Evolutionary conservation across 2,113 vertebrate species (phyloP).

Genomic region (Gavia stellata): DNA sequence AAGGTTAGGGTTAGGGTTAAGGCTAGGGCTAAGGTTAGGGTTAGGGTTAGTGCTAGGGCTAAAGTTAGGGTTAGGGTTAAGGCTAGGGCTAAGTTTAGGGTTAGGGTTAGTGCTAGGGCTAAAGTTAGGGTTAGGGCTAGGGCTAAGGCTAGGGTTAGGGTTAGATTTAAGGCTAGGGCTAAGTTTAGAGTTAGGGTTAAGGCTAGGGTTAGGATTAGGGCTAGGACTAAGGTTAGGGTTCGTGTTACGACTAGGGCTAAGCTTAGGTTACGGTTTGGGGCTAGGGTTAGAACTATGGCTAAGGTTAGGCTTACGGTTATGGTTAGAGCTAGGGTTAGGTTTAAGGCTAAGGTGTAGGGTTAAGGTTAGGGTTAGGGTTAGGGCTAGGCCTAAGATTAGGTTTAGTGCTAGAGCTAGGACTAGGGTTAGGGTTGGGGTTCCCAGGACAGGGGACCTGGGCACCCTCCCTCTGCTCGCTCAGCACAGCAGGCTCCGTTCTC

Average conservation of each 20-base stretch:
- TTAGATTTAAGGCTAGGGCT: not conserved
- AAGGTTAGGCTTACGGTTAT: not conserved
- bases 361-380: rapidly evolving
- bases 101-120: no score
- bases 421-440: rapidly evolving
- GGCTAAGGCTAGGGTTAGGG: not conserved
- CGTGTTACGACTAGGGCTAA: not conserved
- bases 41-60: not conserved
- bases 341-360: not conserved
- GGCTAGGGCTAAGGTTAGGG: not conserved
- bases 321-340: not conserved
- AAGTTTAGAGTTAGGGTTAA: not conserved
- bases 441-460: not conserved
- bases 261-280: no score
- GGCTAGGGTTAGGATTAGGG: not conserved
- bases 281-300: rapidly evolving
- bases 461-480: not conserved
- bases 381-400: not conserved
- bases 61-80: no score
- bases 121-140: no score
- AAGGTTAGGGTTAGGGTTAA: not conserved
- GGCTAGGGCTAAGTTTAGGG: not conserved
- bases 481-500: not conserved
- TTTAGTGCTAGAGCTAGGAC: not conserved
- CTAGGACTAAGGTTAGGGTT: rapidly evolving